Evolutionary conservation across 2,113 vertebrate genomes (phyloP).

Genomic region (Podarcis muralis): DNA sequence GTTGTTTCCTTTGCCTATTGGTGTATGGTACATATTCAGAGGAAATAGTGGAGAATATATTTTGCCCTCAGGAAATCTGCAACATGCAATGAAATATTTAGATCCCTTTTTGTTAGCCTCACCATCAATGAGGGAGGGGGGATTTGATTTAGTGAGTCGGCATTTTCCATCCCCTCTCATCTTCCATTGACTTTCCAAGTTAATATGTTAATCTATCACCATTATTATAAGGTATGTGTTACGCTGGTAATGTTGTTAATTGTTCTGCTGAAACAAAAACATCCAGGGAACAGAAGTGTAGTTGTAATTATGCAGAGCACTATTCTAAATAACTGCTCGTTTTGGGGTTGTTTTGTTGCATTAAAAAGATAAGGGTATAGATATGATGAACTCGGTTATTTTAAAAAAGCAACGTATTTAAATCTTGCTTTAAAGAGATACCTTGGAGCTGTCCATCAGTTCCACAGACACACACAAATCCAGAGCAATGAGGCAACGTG

Average conservation of each 20-base stretch:
- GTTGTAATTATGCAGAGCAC: slow-evolving; percentile 57
- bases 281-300: slow-evolving; percentile 34
- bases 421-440: slow-evolving; percentile 62
- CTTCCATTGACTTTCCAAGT: slow-evolving; percentile 53
- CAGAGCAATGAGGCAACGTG: slow-evolving; percentile 76
- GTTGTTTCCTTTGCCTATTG: background rate
- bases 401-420: slow-evolving; percentile 55
- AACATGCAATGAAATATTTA: slow-evolving; percentile 13
- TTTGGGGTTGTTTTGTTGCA: slow-evolving; percentile 38
- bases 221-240: slow-evolving; percentile 27
- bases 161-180: slow-evolving; percentile 51
- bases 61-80: background rate
- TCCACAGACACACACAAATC: slow-evolving; percentile 74
- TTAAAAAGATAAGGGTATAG: slow-evolving; percentile 66
- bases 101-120: background rate
- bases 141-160: slow-evolving; percentile 33
- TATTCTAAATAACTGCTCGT: slow-evolving; percentile 25
- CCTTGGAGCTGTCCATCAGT: slow-evolving; percentile 82
- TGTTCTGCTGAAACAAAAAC: slow-evolving; percentile 1
- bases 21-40: background rate
- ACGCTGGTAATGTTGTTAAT: slow-evolving; percentile 31
- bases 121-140: background rate
- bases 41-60: background rate
- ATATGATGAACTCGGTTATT: slow-evolving; percentile 38
- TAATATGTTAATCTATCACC: slow-evolving; percentile 57